Evolutionary conservation across 2,113 vertebrate genomes (phyloP).

Genomic region (Gadus macrocephalus): DNA sequence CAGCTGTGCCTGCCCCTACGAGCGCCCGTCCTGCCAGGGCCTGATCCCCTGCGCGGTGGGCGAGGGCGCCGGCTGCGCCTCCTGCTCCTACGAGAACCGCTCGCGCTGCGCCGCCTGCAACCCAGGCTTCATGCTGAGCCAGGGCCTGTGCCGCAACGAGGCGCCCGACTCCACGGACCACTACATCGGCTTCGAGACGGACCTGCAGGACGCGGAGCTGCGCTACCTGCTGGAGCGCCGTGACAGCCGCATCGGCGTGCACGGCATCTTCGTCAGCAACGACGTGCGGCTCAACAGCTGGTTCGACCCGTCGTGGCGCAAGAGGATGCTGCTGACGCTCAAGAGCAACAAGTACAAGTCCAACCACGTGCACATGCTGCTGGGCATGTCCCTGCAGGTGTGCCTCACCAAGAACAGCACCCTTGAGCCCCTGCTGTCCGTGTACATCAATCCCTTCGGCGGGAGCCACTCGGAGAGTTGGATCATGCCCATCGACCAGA

Average conservation of each 20-base stretch:
- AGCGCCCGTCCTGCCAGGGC: constrained; percentile 72
- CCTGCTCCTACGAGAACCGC: constrained; percentile 77
- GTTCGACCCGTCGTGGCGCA: constrained; percentile 81
- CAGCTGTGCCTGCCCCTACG: constrained; percentile 74
- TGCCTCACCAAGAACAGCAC: constrained; percentile 82
- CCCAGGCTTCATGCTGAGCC: constrained; percentile 75
- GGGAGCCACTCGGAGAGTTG: constrained; percentile 81
- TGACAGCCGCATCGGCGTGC: constrained; percentile 72
- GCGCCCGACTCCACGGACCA: constrained; percentile 79
- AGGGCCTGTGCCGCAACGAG: constrained; percentile 72
- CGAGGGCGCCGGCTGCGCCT: constrained; percentile 68
- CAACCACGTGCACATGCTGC: constrained; percentile 78
- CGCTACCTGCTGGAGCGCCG: constrained; percentile 74
- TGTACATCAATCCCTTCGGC: constrained; percentile 80
- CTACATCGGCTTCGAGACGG: constrained; percentile 79
- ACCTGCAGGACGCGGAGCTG: constrained; percentile 76
- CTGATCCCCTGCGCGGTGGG: constrained; percentile 73
- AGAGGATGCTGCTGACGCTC: constrained; percentile 79
- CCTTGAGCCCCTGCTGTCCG: constrained; percentile 74
- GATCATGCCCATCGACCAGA: constrained; percentile 79
- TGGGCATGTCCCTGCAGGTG: constrained; percentile 78
- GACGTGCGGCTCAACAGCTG: constrained; percentile 78
- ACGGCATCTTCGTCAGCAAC: constrained; percentile 81
- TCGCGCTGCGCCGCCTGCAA: constrained; percentile 77
- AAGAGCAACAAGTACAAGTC: constrained; percentile 82